Conservation (phyloP, 2,888 invertebrate species). For the Diploptera punctata region DNA sequence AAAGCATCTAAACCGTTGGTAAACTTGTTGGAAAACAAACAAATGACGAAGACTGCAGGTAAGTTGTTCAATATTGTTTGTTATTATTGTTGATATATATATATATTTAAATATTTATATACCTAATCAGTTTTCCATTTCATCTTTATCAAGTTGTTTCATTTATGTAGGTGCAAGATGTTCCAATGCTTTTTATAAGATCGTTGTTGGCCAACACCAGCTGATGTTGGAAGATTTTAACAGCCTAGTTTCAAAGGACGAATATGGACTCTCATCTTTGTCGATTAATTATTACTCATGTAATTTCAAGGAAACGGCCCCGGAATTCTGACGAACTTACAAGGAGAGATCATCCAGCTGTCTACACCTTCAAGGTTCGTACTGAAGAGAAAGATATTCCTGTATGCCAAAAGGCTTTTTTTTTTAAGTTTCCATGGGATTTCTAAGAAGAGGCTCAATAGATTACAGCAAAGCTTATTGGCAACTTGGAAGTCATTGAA, state of each 20-base stretch:
- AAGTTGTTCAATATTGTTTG: background rate
- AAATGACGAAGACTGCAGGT: constrained; percentile 3
- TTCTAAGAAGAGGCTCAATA: constrained; percentile 7
- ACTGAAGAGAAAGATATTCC: background rate
- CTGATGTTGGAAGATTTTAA: background rate
- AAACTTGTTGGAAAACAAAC: background rate
- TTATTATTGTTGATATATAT: background rate
- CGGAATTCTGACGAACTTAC: background rate
- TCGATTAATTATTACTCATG: background rate
- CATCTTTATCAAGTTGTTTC: background rate
- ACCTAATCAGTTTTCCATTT: background rate
- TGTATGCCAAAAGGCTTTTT: constrained; percentile 2
- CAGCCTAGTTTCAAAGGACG: constrained; percentile 1
- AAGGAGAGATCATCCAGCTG: background rate
- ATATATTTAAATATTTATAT: background rate
- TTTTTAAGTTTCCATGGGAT: constrained; percentile 1
- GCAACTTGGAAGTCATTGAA: constrained; percentile 1
- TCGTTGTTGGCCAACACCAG: background rate
- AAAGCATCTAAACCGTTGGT: background rate
- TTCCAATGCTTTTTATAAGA: background rate
- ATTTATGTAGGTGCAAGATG: constrained; percentile 5
- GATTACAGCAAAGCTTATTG: constrained; percentile 11
- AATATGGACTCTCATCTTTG: constrained; percentile 1
- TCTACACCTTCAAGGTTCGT: background rate
- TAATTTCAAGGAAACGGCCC: background rate